These are phyloP conservation scores for Hoplodrina blanda DNA, from an alignment of 2,888 invertebrate genomes.

Conservation along the genomic window DNA sequence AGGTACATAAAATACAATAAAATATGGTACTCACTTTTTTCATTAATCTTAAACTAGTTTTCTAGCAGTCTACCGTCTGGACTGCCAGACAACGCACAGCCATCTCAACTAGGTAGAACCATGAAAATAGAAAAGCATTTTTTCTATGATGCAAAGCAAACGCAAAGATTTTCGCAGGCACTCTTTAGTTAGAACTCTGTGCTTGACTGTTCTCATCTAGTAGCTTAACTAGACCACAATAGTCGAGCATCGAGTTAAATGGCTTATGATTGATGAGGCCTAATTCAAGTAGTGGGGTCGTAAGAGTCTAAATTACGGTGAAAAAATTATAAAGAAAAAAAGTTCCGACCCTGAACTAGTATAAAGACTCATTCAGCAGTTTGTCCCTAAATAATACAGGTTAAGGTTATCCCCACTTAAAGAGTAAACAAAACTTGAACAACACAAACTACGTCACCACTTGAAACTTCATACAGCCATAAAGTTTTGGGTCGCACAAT, in stretches of 20 bases:
- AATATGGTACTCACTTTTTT: background rate
- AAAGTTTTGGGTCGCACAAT: constrained; percentile 60
- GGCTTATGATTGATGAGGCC: too few relatives aligned
- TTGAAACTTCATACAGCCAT: constrained; percentile 45
- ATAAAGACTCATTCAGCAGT: too few relatives aligned
- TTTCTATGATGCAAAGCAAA: background rate
- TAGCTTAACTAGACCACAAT: background rate
- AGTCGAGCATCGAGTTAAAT: background rate
- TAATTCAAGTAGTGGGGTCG: too few relatives aligned
- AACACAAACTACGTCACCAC: constrained; percentile 48
- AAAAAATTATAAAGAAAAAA: too few relatives aligned
- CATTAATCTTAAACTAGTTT: background rate
- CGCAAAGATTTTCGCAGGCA: background rate
- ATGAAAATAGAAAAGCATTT: background rate
- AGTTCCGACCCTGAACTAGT: too few relatives aligned
- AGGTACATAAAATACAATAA: background rate
- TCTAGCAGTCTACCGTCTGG: too few relatives aligned
- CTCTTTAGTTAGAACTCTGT: too few relatives aligned
- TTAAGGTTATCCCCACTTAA: constrained; percentile 13
- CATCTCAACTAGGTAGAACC: too few relatives aligned
- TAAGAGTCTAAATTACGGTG: too few relatives aligned
- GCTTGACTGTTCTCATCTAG: too few relatives aligned
- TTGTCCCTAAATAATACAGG: background rate
- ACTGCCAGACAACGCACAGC: background rate
- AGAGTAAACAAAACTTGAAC: constrained; percentile 40